Evolutionary conservation across 1,140 invertebrate species (phyloP), one percentile per base, ranked within the genome.

Genomic region (Metaphire vulgaris): DNA sequence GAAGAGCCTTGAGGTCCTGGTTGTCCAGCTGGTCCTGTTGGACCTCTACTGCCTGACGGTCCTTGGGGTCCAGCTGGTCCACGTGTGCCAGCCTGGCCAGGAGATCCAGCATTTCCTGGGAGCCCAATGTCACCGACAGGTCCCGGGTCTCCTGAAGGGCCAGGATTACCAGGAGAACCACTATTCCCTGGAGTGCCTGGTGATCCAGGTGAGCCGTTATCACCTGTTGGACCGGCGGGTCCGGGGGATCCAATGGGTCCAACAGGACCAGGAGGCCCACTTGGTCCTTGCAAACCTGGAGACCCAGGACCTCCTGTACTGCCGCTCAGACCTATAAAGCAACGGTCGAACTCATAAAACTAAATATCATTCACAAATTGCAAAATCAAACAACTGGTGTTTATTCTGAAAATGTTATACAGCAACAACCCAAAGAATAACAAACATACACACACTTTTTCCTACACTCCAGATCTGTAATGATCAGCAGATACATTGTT

Each of bases 41-140:
- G 75, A 1, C 75, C 75, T 65, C 26, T 15, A 21, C n/a, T 66
- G 28, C 75, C 75, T 33, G 68, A 28, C 73, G 31, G 33, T 0
- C 75, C 66, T 21, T 28, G 26, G 2, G 56, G 16, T 16, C 72
- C 72, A 34, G 68, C 68, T 41, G 70, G 68, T 73, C 74, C 77
- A 2, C 69, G 74, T 74, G 77, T 68, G 28, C 79, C 79, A 56
- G 70, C 30, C 29, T 71, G 74, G 70, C 79, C 77, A 76, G 64
- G 75, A 33, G 73, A 31, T 72, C 76, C 77, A 33, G 41, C 34
- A 1, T 72, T 69, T 72, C 77, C 76, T 69, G 65, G 69, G 34
- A 33, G 74, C n/a, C 79, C 79, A 28, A 72, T 71, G 26, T 74
- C 30, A n/a, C 79, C 76, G 66, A 26, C 33, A 26, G n/a, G 16